Conservation (phyloP, 2,888 invertebrate species). For the Helobdella robusta region DNA sequence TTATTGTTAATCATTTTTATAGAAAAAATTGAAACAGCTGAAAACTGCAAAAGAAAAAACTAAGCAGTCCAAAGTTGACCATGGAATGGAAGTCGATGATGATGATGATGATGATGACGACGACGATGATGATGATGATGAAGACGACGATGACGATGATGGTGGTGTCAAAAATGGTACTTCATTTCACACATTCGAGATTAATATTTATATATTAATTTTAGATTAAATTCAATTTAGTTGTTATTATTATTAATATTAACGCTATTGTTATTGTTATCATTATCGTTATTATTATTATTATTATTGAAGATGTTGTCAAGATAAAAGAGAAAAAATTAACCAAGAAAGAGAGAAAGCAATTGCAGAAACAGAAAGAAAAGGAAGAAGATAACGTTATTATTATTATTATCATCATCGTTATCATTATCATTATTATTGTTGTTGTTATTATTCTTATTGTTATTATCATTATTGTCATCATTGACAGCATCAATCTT, state of each 20-base stretch:
- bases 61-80: no score
- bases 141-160: background rate
- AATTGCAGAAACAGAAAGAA: constrained; percentile 35
- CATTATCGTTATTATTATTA: no score
- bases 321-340: constrained; percentile 38
- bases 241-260: background rate
- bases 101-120: constrained; percentile 6
- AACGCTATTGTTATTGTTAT: no score
- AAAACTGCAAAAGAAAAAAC: constrained; percentile 7
- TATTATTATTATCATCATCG: no score
- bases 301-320: no score
- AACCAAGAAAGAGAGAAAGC: constrained; percentile 38
- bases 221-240: background rate
- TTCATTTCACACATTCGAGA: no score
- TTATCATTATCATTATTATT: constrained; percentile 1
- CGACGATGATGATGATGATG: constrained; percentile 14
- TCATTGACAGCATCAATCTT: constrained; percentile 5
- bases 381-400: constrained; percentile 36
- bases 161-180: no score
- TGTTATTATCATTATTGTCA: background rate
- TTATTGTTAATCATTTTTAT: no score
- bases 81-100: background rate
- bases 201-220: background rate
- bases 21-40: constrained; percentile 26
- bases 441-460: constrained; percentile 9